phyloP scores from a whole-genome alignment of 2,888 invertebrate genomes.

The Drosophila monieri region DNA sequence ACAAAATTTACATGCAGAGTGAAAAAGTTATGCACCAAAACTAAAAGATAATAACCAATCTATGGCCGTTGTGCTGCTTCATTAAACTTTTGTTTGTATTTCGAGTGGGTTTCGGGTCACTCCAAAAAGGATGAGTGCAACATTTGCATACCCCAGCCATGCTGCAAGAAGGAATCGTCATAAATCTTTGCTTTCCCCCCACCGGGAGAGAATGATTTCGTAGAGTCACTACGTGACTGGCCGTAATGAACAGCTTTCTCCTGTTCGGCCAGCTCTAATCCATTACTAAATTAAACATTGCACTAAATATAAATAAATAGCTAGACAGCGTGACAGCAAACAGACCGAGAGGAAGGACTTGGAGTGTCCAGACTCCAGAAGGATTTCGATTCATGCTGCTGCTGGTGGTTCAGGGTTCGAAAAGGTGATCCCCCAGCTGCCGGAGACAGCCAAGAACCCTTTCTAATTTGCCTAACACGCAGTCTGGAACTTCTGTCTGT shows the following conservation, averaged over 20 bases:
- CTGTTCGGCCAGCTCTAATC: constrained; percentile 67
- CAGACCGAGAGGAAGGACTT: constrained; percentile 44
- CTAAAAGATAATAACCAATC: constrained; percentile 75
- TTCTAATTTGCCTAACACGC: constrained; percentile 68
- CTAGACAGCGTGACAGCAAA: constrained; percentile 77
- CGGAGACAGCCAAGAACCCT: constrained; percentile 62
- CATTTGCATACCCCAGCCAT: constrained; percentile 34
- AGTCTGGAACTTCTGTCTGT: constrained; percentile 66
- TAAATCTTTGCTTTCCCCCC: constrained; percentile 70
- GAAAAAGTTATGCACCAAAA: constrained; percentile 72
- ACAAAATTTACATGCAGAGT: constrained; percentile 72
- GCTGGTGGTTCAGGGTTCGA: constrained; percentile 20
- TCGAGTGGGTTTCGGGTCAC: constrained; percentile 34
- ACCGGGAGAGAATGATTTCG: constrained; percentile 18
- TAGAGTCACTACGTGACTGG: constrained; percentile 69
- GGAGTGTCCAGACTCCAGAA: too few species aligned
- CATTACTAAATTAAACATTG: constrained; percentile 83
- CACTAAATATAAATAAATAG: constrained; percentile 78
- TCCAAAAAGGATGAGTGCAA: constrained; percentile 21
- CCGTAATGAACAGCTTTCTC: constrained; percentile 67
- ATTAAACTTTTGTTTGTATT: constrained; percentile 63
- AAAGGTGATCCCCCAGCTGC: constrained; percentile 35
- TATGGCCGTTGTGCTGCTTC: constrained; percentile 58
- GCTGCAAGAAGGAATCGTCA: constrained; percentile 67
- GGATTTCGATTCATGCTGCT: background rate